Conservation (phyloP, 2,888 invertebrate species). For the Himalopsyche tibetana region DNA sequence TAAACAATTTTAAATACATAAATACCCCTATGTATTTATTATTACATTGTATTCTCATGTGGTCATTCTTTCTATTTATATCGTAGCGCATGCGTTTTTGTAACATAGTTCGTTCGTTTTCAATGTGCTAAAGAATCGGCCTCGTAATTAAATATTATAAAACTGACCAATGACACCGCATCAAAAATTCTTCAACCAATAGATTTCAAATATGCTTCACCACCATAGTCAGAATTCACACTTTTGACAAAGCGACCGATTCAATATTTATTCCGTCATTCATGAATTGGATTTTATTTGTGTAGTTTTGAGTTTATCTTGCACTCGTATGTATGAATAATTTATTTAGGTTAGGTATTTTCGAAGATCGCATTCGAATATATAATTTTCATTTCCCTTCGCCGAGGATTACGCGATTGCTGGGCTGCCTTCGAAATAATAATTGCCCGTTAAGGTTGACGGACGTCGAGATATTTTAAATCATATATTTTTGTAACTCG, state of each 20-base stretch:
- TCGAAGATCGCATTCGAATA: constrained; percentile 45
- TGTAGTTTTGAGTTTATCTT: constrained; percentile 53
- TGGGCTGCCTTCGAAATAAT: not conserved
- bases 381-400: not conserved
- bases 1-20: not conserved
- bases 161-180: not conserved
- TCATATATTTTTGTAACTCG: constrained; percentile 54
- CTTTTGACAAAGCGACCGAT: constrained; percentile 52
- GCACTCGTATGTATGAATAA: constrained; percentile 54
- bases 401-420: constrained; percentile 16
- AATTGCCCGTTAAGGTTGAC: constrained; percentile 42
- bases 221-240: constrained; percentile 24
- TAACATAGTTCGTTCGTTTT: constrained; percentile 18
- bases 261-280: constrained; percentile 59
- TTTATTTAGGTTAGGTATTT: constrained; percentile 58
- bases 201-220: constrained; percentile 2
- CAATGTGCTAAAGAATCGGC: not conserved
- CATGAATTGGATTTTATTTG: constrained; percentile 56
- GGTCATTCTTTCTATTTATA: constrained; percentile 30
- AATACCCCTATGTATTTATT: not conserved
- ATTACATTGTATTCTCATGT: constrained; percentile 30
- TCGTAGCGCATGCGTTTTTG: constrained; percentile 34
- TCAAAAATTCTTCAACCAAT: not conserved
- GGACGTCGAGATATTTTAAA: constrained; percentile 32
- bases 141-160: constrained; percentile 31